These are phyloP conservation scores for Aptenodytes forsteri DNA, from an alignment of 2,113 vertebrate genomes.

Conservation along the genomic window DNA sequence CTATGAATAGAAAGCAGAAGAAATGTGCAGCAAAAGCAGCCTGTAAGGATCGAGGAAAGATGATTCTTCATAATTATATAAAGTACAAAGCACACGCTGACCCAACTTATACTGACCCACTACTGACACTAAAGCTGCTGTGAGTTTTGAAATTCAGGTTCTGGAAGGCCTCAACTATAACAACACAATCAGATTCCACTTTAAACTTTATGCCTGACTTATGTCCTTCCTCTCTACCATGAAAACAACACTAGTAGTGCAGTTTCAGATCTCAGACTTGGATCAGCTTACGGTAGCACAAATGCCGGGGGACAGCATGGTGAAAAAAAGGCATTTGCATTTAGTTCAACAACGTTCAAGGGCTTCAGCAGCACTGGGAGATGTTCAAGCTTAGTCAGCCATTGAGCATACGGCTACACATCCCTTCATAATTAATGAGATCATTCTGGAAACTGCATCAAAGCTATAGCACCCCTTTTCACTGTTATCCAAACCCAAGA, in stretches of 20 bases:
- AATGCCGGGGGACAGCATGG: accelerated
- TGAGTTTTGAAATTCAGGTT: not conserved
- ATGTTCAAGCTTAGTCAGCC: not conserved
- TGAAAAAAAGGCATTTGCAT: not conserved
- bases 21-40: not conserved
- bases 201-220: not conserved
- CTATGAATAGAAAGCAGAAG: not conserved
- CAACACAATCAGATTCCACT: not conserved
- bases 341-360: not conserved
- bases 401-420: not conserved
- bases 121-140: not conserved
- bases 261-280: not conserved
- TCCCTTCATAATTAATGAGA: not conserved
- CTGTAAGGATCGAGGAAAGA: not conserved
- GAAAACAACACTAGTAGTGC: not conserved
- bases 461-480: not conserved
- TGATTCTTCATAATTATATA: not conserved
- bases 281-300: not conserved
- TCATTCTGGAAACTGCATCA: not conserved
- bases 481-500: not conserved
- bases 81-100: not conserved
- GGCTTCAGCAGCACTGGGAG: not conserved
- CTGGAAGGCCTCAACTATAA: not conserved
- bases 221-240: not conserved
- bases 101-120: not conserved